A percentile compares a stretch with the other conserved stretches of the same genome.
phyloP scores from a whole-genome alignment of 2,888 invertebrate species.

The Heliconius charithonia region DNA sequence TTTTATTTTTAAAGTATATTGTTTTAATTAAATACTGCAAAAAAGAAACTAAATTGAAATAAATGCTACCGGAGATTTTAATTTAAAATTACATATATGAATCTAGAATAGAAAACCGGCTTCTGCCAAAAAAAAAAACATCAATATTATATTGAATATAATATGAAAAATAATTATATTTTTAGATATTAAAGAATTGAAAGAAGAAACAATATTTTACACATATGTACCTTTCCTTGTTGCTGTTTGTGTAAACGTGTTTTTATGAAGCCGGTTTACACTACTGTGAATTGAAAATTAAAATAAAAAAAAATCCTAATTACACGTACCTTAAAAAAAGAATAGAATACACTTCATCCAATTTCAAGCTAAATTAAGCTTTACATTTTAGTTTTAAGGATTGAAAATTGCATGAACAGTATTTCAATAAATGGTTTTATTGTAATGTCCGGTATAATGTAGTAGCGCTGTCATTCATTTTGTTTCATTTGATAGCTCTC shows the following conservation, averaged over 20 bases:
- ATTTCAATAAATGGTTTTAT: slow-evolving; percentile 25
- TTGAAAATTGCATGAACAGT: neutral
- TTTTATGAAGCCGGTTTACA: slow-evolving; percentile 28
- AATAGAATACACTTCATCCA: slow-evolving; percentile 7
- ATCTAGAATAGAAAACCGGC: too few species aligned
- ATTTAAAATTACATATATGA: too few species aligned
- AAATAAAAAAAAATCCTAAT: slow-evolving; percentile 28
- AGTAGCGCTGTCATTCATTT: slow-evolving; percentile 42
- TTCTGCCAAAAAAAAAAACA: too few species aligned
- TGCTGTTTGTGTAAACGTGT: slow-evolving; percentile 24
- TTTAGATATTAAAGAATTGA: neutral
- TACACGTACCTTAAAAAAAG: slow-evolving; percentile 19
- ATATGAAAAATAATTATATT: neutral
- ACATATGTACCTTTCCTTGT: slow-evolving; percentile 9
- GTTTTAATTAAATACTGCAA: neutral
- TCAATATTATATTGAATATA: neutral
- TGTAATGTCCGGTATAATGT: slow-evolving; percentile 38
- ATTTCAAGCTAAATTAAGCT: neutral
- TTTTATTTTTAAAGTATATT: neutral
- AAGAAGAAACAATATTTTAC: neutral
- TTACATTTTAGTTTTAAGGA: neutral
- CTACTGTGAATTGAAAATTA: slow-evolving; percentile 29
- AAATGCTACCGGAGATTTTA: neutral
- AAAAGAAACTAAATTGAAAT: neutral
- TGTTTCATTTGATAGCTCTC: slow-evolving; percentile 41